Conservation (phyloP, 2,113 vertebrate species). For the Stercorarius parasiticus region DNA sequence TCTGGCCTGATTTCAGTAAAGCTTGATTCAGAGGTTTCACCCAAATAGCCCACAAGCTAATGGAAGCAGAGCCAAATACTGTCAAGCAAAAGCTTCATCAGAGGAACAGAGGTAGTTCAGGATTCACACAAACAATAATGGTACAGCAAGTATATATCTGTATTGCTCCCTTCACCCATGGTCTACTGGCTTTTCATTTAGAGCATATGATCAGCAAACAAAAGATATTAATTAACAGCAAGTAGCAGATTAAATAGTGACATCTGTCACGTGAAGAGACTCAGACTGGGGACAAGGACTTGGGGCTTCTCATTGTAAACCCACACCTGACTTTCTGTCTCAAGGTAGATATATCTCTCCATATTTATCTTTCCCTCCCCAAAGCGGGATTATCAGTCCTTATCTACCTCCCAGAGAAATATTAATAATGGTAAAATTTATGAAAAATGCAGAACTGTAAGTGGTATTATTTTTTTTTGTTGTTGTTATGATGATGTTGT, state of each 20-base stretch:
- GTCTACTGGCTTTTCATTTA: background rate
- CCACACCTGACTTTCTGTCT: background rate
- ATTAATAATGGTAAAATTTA: background rate
- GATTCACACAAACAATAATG: background rate
- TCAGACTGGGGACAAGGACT: background rate
- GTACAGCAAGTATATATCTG: background rate
- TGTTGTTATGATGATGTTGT: background rate
- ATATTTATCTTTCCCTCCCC: background rate
- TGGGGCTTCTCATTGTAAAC: background rate
- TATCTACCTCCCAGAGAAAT: background rate
- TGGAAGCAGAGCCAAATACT: background rate
- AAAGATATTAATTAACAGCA: background rate
- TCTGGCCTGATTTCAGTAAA: background rate
- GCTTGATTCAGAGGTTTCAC: background rate
- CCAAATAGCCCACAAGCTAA: background rate
- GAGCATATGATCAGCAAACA: background rate
- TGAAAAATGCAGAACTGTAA: background rate
- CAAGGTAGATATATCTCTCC: background rate
- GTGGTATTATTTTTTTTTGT: background rate
- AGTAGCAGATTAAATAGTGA: background rate
- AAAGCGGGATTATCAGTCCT: background rate
- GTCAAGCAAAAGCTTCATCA: background rate
- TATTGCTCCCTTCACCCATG: background rate
- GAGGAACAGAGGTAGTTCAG: background rate
- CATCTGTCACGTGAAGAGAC: background rate